Conservation (phyloP, 1,140 invertebrate genomes). For the Zaprionus africanus region DNA sequence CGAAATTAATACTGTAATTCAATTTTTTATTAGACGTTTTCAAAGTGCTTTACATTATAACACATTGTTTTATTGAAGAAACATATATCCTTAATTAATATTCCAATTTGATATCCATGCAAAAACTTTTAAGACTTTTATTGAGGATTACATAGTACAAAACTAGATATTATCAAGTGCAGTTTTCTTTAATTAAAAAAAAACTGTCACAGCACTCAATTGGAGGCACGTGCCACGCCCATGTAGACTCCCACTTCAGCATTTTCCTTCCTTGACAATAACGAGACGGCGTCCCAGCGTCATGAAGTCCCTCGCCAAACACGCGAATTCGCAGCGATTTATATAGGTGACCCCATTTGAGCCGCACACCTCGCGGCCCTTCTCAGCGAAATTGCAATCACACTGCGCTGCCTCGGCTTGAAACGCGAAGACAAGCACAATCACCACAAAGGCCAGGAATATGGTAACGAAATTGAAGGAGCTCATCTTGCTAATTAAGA, state of each 20-base stretch:
- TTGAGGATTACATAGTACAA: neutral
- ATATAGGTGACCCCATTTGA: constrained; percentile 73
- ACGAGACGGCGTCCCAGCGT: constrained; percentile 56
- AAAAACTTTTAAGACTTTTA: neutral
- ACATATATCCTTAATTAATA: no score
- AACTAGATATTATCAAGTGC: neutral
- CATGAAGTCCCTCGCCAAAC: constrained; percentile 68
- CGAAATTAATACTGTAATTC: no score
- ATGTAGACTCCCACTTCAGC: constrained; percentile 22
- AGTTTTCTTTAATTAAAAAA: neutral
- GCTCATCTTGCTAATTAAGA: constrained; percentile 60
- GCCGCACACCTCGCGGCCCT: constrained; percentile 62
- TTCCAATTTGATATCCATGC: neutral
- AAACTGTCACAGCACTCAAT: constrained; percentile 1
- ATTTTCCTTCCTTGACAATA: constrained; percentile 51
- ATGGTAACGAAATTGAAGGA: constrained; percentile 49
- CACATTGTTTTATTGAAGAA: no score
- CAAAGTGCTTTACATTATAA: no score
- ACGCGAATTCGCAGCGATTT: constrained; percentile 79
- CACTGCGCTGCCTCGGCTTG: constrained; percentile 59
- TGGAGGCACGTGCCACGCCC: neutral
- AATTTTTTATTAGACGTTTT: no score
- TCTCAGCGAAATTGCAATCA: constrained; percentile 66
- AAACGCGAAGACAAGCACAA: constrained; percentile 1
- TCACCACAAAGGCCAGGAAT: constrained; percentile 13